Base-by-base conservation (phyloP, 2,888 invertebrate species). In the Cartodere bifasciata region DNA sequence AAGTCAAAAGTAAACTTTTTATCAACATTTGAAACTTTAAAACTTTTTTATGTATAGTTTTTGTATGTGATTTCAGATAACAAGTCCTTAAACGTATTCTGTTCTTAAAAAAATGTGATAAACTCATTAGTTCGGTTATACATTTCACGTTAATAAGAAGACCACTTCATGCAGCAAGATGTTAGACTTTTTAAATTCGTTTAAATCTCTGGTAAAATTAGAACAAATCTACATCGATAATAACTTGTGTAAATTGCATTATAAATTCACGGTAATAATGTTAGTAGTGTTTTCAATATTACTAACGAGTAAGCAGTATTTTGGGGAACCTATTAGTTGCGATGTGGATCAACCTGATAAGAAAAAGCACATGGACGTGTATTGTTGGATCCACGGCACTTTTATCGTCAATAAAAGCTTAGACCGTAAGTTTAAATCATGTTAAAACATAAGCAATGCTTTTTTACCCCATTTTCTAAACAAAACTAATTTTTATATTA, bases 321-420 rank as follows among this genome's bases (percentile, higher is more conserved):
- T 86, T 46, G 86, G 86, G 1, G 82, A 86, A 45, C 85, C 86
- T 1, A 84, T 88, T 29, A 72, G 78, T 46, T 87, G 87, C 54
- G 66, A 74, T 52, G 63, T 65, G 4, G 63, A 65, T 22, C 57
- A 58, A 25, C 60, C 60, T 10, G 61, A 64, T 40, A 66, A 72
- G 28, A 67, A 65, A 37, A 73, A 75, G 28, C 69, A 75, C 15
- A 64, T 83, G 5, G 76, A 84, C 46, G 74, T 75, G 31, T 83
- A 73, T 53, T 85, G 84, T 57, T 84, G 83, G 83, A 78, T 82
- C 38, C 70, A 75, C 53, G 78, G 81, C 27, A 80, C 79, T 3
- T 80, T 70, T 41, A 76, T 77, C 2, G 45, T 69, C 29, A 64
- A 63, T 39, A 62, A 64, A 36, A 31, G 23, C 11, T 28, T 27